Conservation (phyloP, 2,113 vertebrate genomes). For the Macquaria ambigua region DNA sequence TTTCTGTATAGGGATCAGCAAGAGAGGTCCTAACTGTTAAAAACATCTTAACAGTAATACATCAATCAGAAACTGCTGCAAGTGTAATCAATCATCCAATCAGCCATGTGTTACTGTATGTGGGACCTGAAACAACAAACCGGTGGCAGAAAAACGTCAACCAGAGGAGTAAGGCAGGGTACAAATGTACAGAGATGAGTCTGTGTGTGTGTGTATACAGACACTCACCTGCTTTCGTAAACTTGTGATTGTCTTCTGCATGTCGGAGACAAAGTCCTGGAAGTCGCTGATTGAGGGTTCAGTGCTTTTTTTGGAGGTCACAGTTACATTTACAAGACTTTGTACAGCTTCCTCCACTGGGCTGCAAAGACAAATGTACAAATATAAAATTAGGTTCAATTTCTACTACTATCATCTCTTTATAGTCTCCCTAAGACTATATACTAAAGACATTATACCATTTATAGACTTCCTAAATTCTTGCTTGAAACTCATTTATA, state of each 20-base stretch:
- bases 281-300: slow-evolving; percentile 87
- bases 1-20: no score
- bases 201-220: background rate
- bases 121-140: no score
- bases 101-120: no score
- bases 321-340: slow-evolving; percentile 82
- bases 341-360: slow-evolving; percentile 62
- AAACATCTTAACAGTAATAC: no score
- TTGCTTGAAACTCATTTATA: background rate
- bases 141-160: background rate
- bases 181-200: background rate
- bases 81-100: no score
- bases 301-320: slow-evolving; percentile 74
- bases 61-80: no score
- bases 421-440: background rate
- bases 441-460: background rate
- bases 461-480: background rate
- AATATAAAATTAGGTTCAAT: background rate
- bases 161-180: background rate
- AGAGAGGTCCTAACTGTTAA: no score
- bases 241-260: slow-evolving; percentile 95
- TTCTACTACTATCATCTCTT: background rate
- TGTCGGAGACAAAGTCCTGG: slow-evolving; percentile 93
- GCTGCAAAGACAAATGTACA: slow-evolving; percentile 73
- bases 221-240: slow-evolving; percentile 92